Base-by-base conservation (phyloP, 2,113 vertebrate genomes). In the Neogale vison region DNA sequence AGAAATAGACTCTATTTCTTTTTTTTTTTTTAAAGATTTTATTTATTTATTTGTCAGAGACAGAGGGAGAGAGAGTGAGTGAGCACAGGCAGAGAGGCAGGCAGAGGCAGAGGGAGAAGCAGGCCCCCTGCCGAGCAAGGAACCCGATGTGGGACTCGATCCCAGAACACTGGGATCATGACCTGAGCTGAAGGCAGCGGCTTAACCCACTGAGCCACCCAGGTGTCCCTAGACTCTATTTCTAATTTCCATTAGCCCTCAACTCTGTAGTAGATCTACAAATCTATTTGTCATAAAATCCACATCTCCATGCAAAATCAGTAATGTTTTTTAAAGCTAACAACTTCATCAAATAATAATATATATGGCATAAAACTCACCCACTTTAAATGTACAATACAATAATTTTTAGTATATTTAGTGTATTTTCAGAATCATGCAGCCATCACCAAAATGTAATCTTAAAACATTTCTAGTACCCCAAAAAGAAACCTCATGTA, bases 271-370 rank as follows among this genome's bases (percentile, higher is more conserved):
- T 69, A 2, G 2, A 0, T 87, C 17, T 72, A 74, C 2, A 93
- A 80, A 36, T 90, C n/a, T 90, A 55, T 80, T 76, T 72, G 26
- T 87, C 24, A 90, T 29, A 82, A 95, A 90, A 86, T 61, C 39
- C 17, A 3, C n/a, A 63, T 63, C 2, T 10, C 45, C 50, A 63
- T 42, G 59, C 12, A 69, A 87, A 97, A 79, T 79, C 7, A 50
- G 8, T 81, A 92, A 83, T 45, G 34, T 61, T 86, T 84, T 57
- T 50, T 84, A 57, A 59, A 95, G 31, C n/a, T 79, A 86, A 77
- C 18, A 86, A 55, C 50, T 80, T 80, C 69, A 79, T 71, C 36
- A 2, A 95, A 10, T 15, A 92, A 80, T 36, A 29, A 85, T 67
- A 29, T 47, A 61, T 24, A 61, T 26, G 79, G 15, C 15, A 57